These are phyloP conservation scores for Uropsilus gracilis DNA, from an alignment of 2,113 vertebrate species.

Conservation along the genomic window DNA sequence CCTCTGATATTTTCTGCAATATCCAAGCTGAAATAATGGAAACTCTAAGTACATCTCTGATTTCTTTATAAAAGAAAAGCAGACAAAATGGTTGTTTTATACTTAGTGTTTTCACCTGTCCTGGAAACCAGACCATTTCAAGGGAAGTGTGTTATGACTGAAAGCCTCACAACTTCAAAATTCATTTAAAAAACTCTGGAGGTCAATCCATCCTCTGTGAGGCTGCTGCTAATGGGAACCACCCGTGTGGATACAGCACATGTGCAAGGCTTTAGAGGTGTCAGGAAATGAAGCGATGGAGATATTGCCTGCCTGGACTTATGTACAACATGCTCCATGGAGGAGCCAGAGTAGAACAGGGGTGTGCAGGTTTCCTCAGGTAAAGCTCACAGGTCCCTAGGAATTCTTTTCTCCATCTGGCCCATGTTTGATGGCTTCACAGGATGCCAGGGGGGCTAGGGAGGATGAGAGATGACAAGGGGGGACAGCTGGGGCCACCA, in stretches of 20 bases:
- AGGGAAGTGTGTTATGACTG: slow-evolving; percentile 64
- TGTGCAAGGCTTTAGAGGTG: slow-evolving; percentile 76
- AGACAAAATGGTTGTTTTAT: slow-evolving; percentile 32
- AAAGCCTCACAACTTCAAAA: slow-evolving; percentile 71
- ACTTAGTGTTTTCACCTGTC: slow-evolving; percentile 43
- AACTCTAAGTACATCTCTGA: slow-evolving; percentile 2
- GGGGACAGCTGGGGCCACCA: background rate
- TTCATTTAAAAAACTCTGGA: slow-evolving; percentile 60
- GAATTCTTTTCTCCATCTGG: slow-evolving; percentile 33
- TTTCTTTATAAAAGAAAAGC: slow-evolving; percentile 42
- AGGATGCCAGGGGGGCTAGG: background rate
- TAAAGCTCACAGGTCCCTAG: background rate
- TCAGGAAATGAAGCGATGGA: slow-evolving; percentile 77
- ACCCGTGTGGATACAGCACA: slow-evolving; percentile 70
- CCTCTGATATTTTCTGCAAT: background rate
- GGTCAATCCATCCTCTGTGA: slow-evolving; percentile 67
- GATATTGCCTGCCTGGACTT: background rate
- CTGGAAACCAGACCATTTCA: slow-evolving; percentile 47
- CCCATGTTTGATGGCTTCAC: background rate
- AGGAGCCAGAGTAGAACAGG: background rate
- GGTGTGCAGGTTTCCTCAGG: background rate
- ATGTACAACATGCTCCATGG: background rate
- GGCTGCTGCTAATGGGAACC: slow-evolving; percentile 76
- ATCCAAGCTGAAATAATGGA: background rate
- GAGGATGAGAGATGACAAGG: background rate